These are phyloP conservation scores for Cacatua alba DNA, from an alignment of 2,113 vertebrate species.

Conservation along the genomic window DNA sequence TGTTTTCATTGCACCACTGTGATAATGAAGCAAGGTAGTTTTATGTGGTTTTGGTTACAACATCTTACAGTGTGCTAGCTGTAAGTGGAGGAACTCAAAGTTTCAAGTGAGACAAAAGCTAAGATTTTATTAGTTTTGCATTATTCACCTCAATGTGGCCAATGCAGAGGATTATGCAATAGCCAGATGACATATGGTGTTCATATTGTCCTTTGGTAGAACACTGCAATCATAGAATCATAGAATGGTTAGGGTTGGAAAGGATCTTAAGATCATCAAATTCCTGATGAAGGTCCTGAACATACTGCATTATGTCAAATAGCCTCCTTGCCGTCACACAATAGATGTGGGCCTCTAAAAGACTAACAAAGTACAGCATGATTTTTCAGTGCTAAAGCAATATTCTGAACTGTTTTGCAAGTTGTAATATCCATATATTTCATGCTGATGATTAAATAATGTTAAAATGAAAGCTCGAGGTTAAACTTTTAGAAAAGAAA, in stretches of 20 bases:
- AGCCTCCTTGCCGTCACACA: not conserved
- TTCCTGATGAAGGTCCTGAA: not conserved
- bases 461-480: not conserved
- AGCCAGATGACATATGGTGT: not conserved
- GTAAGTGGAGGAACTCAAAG: not conserved
- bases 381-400: not conserved
- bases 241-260: not conserved
- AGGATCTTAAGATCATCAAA: not conserved
- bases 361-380: not conserved
- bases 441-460: not conserved
- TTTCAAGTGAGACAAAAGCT: not conserved
- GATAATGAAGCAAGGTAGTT: not conserved
- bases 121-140: not conserved
- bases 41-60: not conserved
- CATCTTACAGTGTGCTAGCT: not conserved
- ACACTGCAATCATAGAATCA: not conserved
- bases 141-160: not conserved
- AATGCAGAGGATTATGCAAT: not conserved
- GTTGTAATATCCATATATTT: not conserved
- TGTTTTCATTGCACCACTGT: not conserved
- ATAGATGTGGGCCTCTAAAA: not conserved
- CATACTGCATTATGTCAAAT: not conserved
- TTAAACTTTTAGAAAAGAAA: constrained; percentile 41
- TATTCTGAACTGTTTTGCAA: not conserved
- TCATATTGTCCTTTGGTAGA: not conserved